Conservation (phyloP, 1,140 invertebrate species). For the Coboldia fuscipes region DNA sequence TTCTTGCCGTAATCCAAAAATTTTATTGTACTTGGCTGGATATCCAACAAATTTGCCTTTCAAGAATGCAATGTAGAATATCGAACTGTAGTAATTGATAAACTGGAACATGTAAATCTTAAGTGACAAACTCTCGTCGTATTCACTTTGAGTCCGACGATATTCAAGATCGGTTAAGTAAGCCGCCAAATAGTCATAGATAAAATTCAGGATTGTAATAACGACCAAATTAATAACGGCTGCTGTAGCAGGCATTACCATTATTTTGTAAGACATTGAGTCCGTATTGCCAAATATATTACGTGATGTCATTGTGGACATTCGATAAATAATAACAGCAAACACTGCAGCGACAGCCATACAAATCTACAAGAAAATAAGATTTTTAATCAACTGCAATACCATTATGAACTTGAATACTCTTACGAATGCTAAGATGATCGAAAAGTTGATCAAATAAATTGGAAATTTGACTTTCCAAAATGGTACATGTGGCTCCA, state of each 20-base stretch:
- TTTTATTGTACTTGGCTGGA: slow-evolving; percentile 48
- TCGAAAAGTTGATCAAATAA: slow-evolving; percentile 35
- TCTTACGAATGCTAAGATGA: slow-evolving; percentile 35
- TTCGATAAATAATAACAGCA: slow-evolving; percentile 52
- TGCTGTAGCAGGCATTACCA: slow-evolving; percentile 40
- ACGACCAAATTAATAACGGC: slow-evolving; percentile 48
- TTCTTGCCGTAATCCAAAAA: slow-evolving; percentile 32
- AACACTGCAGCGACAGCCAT: slow-evolving; percentile 53
- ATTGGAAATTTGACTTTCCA: slow-evolving; percentile 43
- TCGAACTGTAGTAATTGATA: slow-evolving; percentile 68
- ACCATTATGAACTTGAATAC: background rate
- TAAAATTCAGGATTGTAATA: slow-evolving; percentile 26
- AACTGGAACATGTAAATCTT: slow-evolving; percentile 79
- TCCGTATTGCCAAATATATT: slow-evolving; percentile 26
- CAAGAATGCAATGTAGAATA: slow-evolving; percentile 72
- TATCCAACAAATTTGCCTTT: slow-evolving; percentile 63
- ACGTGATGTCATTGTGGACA: slow-evolving; percentile 38
- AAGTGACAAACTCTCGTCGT: slow-evolving; percentile 62
- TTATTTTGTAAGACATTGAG: slow-evolving; percentile 33
- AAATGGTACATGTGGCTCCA: slow-evolving; percentile 42
- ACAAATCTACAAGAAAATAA: slow-evolving; percentile 27
- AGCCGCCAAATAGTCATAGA: slow-evolving; percentile 26
- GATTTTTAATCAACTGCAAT: background rate
- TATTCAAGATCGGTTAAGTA: slow-evolving; percentile 54
- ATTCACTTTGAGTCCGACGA: slow-evolving; percentile 65